Evolutionary conservation across 2,113 vertebrate species (phyloP), one percentile per base, ranked within the genome.

Genomic region (Muntiacus reevesi): DNA sequence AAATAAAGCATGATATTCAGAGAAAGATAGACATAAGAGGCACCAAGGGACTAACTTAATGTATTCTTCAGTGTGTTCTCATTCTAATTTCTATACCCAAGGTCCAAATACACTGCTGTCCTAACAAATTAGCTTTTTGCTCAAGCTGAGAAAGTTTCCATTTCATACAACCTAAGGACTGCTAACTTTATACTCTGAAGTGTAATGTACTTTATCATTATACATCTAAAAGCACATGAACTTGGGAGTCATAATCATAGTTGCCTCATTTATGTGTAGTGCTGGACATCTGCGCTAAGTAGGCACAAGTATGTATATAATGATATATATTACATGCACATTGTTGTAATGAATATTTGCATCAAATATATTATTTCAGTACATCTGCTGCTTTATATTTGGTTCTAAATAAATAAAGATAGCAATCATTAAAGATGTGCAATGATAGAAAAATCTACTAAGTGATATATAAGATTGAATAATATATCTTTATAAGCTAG

Each of bases 341-440:
- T 55, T 74, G 64, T 78, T 54, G 1, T 54, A 88, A 91, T 64
- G 43, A 91, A 85, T 45, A 47, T 71, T 89, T 85, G 30, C 25
- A 67, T 88, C 59, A 88, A 82, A 81, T 71, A 52, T 87, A 83
- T 83, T 59, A 96, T 94, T 96, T 95, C 45, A 67, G 23, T 74
- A 89, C 43, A 96, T 96, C 74, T 95, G 81, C 62, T 88, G 93
- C 50, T 91, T 92, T 92, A 96, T 87, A 95, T 94, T 95, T 86
- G 12, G 15, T 81, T 95, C 47, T 91, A 97, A 93, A 93, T 94
- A 94, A 89, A 50, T 87, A 87, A 89, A 87, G 43, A 96, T n/a
- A 86, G 47, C 8, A 87, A 55, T 67, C 62, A 89, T 95, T 96
- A 91, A 67, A 96, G 89, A 92, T 87, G 78, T 57, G 6, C 30